phyloP scores from a whole-genome alignment of 2,113 vertebrate species.

The Cichladusa arquata region DNA sequence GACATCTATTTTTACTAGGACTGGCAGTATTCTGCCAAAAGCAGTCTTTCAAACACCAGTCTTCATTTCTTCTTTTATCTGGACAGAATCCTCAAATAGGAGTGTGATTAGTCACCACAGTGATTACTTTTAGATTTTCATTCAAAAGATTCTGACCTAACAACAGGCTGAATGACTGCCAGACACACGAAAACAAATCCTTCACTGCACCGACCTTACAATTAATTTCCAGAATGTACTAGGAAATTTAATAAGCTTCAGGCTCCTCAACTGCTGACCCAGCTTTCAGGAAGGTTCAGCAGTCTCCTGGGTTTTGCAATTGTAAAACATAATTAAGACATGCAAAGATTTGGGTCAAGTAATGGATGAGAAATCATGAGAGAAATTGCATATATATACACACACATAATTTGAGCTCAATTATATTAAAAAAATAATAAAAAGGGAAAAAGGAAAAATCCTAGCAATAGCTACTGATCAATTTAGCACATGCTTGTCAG shows the following conservation, averaged over 20 bases:
- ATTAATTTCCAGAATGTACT: background rate
- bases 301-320: conserved; percentile 53
- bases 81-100: background rate
- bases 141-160: background rate
- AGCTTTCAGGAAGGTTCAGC: background rate
- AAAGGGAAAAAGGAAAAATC: background rate
- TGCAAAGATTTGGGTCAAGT: background rate
- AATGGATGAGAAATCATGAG: background rate
- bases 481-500: background rate
- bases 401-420: background rate
- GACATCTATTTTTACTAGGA: background rate
- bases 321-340: conserved; percentile 55
- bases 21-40: background rate
- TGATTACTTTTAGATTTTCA: background rate
- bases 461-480: background rate
- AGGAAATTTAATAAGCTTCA: conserved; percentile 51
- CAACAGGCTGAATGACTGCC: background rate
- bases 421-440: background rate
- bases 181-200: background rate
- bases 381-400: background rate
- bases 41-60: background rate
- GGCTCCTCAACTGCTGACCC: conserved; percentile 24
- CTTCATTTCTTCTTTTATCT: background rate
- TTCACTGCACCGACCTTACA: background rate
- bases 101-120: background rate